Evolutionary conservation across 2,888 invertebrate genomes (phyloP).

Genomic region (Baronia brevicornis): DNA sequence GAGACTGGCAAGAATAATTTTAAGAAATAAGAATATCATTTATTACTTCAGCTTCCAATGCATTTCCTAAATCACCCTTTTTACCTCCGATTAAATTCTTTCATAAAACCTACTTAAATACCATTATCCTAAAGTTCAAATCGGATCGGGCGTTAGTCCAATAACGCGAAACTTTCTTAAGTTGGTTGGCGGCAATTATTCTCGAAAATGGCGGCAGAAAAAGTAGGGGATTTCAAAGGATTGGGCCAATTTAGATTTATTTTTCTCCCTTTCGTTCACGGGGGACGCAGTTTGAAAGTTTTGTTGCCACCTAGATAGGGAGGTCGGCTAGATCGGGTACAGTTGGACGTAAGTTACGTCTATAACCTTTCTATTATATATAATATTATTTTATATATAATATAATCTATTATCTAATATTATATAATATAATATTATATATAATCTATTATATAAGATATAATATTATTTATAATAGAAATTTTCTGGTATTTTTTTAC

Average conservation of each 20-base stretch:
- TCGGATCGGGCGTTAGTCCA: constrained; percentile 14
- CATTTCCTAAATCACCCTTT: constrained; percentile 15
- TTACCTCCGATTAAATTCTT: not conserved
- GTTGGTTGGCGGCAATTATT: constrained; percentile 61
- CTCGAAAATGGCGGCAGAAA: constrained; percentile 67
- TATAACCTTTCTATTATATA: not conserved
- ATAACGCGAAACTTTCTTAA: constrained; percentile 43
- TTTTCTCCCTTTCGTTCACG: constrained; percentile 52
- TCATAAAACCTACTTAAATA: not conserved
- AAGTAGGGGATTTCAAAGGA: constrained; percentile 69
- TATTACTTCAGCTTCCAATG: constrained; percentile 13
- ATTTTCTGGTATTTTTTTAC: no score
- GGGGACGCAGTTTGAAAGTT: constrained; percentile 46
- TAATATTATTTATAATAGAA: no score
- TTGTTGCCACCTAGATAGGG: constrained; percentile 47
- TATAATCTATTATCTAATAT: not conserved
- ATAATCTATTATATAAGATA: no score
- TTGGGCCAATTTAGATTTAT: constrained; percentile 73
- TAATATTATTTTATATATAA: not conserved
- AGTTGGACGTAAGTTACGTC: constrained; percentile 25
- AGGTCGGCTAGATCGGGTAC: constrained; percentile 18
- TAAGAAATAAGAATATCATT: constrained; percentile 8
- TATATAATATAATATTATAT: not conserved
- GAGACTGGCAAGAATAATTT: not conserved
- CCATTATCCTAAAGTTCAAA: not conserved